phyloP scores from a whole-genome alignment of 2,797 vertebrate genomes.

The Coendou prehensilis region DNA sequence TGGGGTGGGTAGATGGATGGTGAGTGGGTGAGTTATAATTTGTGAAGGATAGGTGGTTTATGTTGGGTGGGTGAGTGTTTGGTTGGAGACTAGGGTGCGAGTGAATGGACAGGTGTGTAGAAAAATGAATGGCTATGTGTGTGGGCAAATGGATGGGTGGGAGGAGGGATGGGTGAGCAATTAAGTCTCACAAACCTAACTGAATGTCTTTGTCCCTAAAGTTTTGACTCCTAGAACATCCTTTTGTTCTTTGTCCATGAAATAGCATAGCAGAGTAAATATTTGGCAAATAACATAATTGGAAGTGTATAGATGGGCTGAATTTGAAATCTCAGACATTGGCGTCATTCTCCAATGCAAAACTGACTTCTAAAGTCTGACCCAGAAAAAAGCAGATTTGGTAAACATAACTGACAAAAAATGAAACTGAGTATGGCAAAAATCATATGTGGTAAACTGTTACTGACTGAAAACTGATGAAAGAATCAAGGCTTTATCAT shows the following conservation, averaged over 20 bases:
- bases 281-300: background rate
- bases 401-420: background rate
- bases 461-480: background rate
- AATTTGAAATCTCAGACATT: background rate
- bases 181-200: background rate
- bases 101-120: too few relatives aligned
- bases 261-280: background rate
- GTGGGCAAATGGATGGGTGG: too few relatives aligned
- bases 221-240: background rate
- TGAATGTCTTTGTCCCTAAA: background rate
- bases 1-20: too few relatives aligned
- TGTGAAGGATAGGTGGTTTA: too few relatives aligned
- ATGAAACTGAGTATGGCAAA: background rate
- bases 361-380: slow-evolving; percentile 5
- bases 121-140: too few relatives aligned
- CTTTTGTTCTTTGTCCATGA: background rate
- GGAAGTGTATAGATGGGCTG: background rate
- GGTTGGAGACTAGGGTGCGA: too few relatives aligned
- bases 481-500: background rate
- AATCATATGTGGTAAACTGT: background rate
- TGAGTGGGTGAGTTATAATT: too few relatives aligned
- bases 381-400: background rate
- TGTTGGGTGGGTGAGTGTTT: too few relatives aligned
- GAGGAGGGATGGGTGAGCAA: background rate
- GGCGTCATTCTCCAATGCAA: background rate